Evolutionary conservation across 2,888 invertebrate genomes (phyloP).

Genomic region (Serrognathus titanus): DNA sequence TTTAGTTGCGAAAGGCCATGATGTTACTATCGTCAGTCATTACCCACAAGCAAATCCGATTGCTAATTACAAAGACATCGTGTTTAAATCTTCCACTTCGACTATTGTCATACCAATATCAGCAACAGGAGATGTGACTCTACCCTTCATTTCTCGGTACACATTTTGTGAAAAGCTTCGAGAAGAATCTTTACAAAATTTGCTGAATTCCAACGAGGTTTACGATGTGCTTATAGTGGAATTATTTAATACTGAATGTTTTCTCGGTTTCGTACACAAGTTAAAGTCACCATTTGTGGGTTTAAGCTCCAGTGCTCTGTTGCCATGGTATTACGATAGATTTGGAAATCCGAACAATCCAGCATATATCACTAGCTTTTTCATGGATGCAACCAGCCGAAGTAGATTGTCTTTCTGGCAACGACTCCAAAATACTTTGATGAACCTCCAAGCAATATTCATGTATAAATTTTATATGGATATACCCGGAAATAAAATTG

Average conservation of each 20-base stretch:
- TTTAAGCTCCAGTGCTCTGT: conserved; percentile 53
- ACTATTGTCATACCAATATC: background rate
- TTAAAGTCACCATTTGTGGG: conserved; percentile 57
- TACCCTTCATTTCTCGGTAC: background rate
- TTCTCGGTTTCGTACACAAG: conserved; percentile 57
- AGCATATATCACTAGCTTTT: conserved; percentile 56
- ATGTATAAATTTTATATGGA: background rate
- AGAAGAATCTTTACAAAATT: background rate
- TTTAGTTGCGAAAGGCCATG: conserved; percentile 61
- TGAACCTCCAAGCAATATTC: background rate
- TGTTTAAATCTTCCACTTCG: conserved; percentile 37
- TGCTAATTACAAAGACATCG: conserved; percentile 59
- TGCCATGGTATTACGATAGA: conserved; percentile 57
- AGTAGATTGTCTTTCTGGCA: background rate
- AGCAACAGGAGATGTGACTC: background rate
- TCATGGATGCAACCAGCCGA: conserved; percentile 23
- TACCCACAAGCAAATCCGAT: conserved; percentile 54
- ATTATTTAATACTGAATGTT: conserved; percentile 58
- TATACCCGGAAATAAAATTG: background rate
- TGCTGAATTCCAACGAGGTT: background rate
- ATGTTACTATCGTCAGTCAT: conserved; percentile 65
- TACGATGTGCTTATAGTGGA: background rate
- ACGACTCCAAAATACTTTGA: background rate
- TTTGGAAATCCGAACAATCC: conserved; percentile 58
- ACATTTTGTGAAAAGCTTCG: no score